Evolutionary conservation across 2,113 vertebrate species (phyloP).

Genomic region (Xiphophorus hellerii): DNA sequence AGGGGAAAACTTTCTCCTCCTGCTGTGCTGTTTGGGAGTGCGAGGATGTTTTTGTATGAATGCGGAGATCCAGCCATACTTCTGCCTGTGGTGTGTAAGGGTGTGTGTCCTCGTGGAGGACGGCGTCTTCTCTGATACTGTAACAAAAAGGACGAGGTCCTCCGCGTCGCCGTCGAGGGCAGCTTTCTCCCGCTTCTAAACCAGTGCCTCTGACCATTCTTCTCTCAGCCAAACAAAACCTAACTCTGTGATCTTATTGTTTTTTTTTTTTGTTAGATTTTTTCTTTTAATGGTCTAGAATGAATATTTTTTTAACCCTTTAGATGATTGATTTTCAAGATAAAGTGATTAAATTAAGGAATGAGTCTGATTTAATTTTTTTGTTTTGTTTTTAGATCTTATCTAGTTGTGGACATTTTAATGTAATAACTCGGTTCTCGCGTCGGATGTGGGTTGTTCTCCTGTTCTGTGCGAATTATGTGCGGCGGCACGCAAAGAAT

Average conservation of each 20-base stretch:
- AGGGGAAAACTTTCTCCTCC: constrained; percentile 11
- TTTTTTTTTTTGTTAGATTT: not conserved
- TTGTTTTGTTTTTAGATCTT: constrained; percentile 36
- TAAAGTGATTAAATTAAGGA: constrained; percentile 60
- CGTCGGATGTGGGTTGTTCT: constrained; percentile 43
- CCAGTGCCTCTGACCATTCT: constrained; percentile 72
- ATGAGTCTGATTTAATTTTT: constrained; percentile 33
- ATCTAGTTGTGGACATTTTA: constrained; percentile 62
- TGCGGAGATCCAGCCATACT: constrained; percentile 38
- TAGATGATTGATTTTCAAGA: constrained; percentile 42
- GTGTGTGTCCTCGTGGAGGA: constrained; percentile 27
- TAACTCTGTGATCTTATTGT: constrained; percentile 57
- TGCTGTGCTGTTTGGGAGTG: constrained; percentile 21
- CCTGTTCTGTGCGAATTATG: constrained; percentile 59
- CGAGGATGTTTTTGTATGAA: constrained; percentile 22
- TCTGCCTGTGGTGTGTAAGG: constrained; percentile 35
- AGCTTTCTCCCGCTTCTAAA: constrained; percentile 33
- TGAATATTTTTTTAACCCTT: constrained; percentile 68
- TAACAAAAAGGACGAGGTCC: constrained; percentile 25
- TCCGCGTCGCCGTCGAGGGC: constrained; percentile 19
- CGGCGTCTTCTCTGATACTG: constrained; percentile 25
- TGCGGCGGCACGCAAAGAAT: constrained; percentile 62
- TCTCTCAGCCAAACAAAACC: constrained; percentile 60
- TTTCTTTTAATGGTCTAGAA: constrained; percentile 36
- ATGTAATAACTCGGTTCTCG: constrained; percentile 43